These are phyloP conservation scores for Coregonus suidteri DNA, from an alignment of 2,797 vertebrate genomes.

Conservation along the genomic window DNA sequence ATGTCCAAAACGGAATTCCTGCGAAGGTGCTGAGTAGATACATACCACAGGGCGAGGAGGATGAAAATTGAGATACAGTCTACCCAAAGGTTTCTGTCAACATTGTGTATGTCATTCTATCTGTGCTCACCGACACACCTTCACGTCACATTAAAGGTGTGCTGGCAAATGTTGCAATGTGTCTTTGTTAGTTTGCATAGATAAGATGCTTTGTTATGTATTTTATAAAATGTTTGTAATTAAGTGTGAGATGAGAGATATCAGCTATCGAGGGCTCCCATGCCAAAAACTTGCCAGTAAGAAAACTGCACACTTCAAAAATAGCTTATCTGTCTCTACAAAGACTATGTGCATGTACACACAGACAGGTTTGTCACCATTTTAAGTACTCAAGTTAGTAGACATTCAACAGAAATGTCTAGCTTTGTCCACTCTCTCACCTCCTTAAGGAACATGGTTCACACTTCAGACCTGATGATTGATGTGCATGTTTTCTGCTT, in stretches of 20 bases:
- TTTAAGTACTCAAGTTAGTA: background rate
- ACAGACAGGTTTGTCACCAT: too few species aligned
- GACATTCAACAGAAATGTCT: background rate
- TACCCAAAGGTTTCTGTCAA: background rate
- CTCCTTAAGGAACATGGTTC: background rate
- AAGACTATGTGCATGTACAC: background rate
- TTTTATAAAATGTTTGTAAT: background rate
- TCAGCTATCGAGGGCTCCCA: background rate
- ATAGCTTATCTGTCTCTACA: background rate
- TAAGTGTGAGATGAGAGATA: background rate
- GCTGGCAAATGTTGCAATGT: background rate
- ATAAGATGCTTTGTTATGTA: background rate
- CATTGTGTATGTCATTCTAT: background rate
- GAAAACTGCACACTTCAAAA: background rate
- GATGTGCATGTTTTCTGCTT: slow-evolving; percentile 1
- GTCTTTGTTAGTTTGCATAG: slow-evolving; percentile 1
- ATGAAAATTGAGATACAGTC: background rate
- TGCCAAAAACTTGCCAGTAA: background rate
- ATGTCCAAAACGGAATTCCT: slow-evolving; percentile 41
- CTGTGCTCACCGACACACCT: background rate
- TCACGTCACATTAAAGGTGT: background rate
- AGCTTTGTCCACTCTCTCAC: background rate
- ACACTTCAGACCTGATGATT: slow-evolving; percentile 1
- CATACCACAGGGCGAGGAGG: slow-evolving; percentile 31
- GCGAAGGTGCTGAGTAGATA: slow-evolving; percentile 52